These are phyloP conservation scores for Eupithecia centaureata DNA, from an alignment of 2,888 invertebrate genomes.

Conservation along the genomic window DNA sequence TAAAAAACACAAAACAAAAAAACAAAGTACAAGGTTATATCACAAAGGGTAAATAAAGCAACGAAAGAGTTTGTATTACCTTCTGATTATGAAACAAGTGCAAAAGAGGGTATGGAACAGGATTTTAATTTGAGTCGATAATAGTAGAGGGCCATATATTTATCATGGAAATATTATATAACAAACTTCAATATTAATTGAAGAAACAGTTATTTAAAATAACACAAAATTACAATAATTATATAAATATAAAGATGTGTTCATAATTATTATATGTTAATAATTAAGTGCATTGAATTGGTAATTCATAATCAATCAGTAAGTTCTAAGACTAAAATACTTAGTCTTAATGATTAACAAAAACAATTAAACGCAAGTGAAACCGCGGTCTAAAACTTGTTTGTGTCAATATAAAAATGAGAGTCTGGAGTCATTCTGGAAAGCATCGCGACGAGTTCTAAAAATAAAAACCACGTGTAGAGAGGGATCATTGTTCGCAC, in stretches of 20 bases:
- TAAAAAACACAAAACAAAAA: too few species aligned
- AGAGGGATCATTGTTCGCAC: conserved; percentile 63
- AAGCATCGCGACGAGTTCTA: conserved; percentile 53
- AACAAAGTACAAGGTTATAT: too few species aligned
- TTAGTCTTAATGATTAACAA: background rate
- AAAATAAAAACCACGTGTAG: conserved; percentile 71
- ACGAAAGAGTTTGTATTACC: background rate
- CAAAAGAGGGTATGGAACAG: background rate
- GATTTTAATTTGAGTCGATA: background rate
- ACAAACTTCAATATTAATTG: too few species aligned
- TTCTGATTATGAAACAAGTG: background rate
- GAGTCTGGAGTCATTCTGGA: conserved; percentile 4
- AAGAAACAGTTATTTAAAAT: too few species aligned
- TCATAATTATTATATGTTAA: too few species aligned
- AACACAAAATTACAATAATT: too few species aligned
- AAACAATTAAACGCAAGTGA: background rate
- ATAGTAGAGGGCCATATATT: too few species aligned
- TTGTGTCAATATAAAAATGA: background rate
- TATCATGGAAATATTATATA: too few species aligned
- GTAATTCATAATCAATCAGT: too few species aligned
- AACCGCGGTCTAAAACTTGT: background rate
- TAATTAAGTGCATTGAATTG: too few species aligned
- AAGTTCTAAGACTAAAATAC: too few species aligned
- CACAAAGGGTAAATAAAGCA: background rate
- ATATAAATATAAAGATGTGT: too few species aligned